Evolutionary conservation across 2,888 invertebrate genomes (phyloP).

Genomic region (Mycogona germanica): DNA sequence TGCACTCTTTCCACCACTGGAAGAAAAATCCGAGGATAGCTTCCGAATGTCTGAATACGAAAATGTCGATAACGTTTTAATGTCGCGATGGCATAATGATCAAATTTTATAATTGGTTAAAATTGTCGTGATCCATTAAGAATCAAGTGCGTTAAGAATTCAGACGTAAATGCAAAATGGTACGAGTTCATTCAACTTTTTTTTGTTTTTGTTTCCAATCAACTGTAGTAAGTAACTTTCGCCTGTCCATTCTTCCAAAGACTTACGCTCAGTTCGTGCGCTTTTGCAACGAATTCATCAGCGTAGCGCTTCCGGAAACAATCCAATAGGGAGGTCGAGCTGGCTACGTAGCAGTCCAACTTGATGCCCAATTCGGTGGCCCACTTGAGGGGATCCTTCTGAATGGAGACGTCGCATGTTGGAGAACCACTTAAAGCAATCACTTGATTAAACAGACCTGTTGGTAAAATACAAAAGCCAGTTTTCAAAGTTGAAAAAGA

Average conservation of each 20-base stretch:
- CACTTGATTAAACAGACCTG: slow-evolving; percentile 15
- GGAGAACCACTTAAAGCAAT: slow-evolving; percentile 17
- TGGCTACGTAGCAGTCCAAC: slow-evolving; percentile 9
- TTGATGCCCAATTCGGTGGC: slow-evolving; percentile 4
- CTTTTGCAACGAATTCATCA: neutral
- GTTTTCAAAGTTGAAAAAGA: too few species aligned
- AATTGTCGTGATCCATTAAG: too few species aligned
- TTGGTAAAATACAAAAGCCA: too few species aligned
- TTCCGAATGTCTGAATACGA: slow-evolving; percentile 1
- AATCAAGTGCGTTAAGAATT: too few species aligned
- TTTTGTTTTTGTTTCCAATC: too few species aligned
- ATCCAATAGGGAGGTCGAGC: slow-evolving; percentile 1
- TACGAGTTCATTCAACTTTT: too few species aligned
- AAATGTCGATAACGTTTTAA: neutral
- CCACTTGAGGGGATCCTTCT: slow-evolving; percentile 7
- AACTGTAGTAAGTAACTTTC: too few species aligned
- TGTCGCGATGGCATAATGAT: neutral
- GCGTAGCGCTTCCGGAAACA: slow-evolving; percentile 6
- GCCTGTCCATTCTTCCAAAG: too few species aligned
- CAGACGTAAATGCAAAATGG: too few species aligned
- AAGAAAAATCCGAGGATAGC: slow-evolving; percentile 2
- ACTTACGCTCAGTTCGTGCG: slow-evolving; percentile 8
- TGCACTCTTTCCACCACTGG: slow-evolving; percentile 12
- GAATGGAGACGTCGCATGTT: slow-evolving; percentile 4
- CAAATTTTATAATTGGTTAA: neutral